These are phyloP conservation scores for Coptodon bakossiorum DNA, from an alignment of 2,113 vertebrate species.

Conservation along the genomic window DNA sequence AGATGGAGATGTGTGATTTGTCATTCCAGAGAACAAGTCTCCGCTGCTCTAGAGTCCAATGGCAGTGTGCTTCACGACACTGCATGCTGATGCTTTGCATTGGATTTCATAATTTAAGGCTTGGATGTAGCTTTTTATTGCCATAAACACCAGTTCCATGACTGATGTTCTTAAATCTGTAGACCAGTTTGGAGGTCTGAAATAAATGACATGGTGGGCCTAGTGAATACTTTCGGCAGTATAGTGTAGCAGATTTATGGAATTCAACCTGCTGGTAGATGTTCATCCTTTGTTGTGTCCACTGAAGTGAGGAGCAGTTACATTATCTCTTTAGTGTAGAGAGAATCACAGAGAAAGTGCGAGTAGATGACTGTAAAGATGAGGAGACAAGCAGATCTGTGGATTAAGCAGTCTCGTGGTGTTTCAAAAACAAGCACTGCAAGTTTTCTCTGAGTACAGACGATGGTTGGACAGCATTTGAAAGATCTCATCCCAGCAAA, in stretches of 20 bases:
- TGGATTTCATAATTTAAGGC: not conserved
- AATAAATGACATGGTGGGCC: not conserved
- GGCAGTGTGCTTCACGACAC: not conserved
- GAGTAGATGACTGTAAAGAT: not conserved
- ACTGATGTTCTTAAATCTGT: not conserved
- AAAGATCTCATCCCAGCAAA: not conserved
- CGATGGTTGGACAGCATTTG: not conserved
- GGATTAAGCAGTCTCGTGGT: not conserved
- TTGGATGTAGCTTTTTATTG: not conserved
- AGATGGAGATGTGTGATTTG: not conserved
- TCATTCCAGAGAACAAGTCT: not conserved
- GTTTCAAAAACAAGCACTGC: constrained; percentile 2
- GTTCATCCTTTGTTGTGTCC: not conserved
- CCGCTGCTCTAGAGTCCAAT: not conserved
- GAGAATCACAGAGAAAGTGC: not conserved
- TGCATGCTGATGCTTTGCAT: not conserved
- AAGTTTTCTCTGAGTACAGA: not conserved
- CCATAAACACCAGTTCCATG: not conserved
- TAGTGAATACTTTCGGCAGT: not conserved
- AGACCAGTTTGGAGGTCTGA: not conserved
- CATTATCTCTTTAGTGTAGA: not conserved
- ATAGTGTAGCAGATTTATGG: not conserved
- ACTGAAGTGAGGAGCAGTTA: not conserved
- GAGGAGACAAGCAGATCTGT: not conserved
- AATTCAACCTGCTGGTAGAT: not conserved